Conservation (phyloP, 2,797 vertebrate species). For the Psittacula echo region DNA sequence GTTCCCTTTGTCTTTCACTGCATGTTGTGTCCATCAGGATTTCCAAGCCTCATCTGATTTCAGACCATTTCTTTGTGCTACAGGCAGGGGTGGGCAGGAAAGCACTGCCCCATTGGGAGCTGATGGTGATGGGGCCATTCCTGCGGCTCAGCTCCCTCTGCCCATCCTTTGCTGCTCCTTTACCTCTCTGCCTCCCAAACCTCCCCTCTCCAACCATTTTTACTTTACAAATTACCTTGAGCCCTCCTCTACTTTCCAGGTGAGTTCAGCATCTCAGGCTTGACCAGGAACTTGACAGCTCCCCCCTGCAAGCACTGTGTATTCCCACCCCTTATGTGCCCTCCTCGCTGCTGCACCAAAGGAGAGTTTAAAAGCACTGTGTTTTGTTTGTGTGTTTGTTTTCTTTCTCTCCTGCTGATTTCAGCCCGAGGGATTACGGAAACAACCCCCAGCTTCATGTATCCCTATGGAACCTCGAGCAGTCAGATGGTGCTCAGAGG, state of each 20-base stretch:
- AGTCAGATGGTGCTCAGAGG: conserved; percentile 94
- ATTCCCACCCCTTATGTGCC: not conserved
- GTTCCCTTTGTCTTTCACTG: not conserved
- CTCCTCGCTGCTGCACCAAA: not conserved
- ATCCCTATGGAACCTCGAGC: conserved; percentile 86
- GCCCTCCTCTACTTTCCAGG: not conserved
- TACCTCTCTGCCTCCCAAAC: not conserved
- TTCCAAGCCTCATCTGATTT: not conserved
- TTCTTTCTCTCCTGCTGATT: conserved; percentile 43
- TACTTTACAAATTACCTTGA: not conserved
- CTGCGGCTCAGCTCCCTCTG: not conserved
- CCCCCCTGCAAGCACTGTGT: rapidly evolving
- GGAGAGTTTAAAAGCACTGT: conserved; percentile 16
- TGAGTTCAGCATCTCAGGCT: not conserved
- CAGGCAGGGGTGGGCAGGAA: not conserved
- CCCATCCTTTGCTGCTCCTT: not conserved
- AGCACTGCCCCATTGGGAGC: rapidly evolving
- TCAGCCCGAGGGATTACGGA: conserved; percentile 89
- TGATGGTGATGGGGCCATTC: not conserved
- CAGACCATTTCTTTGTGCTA: not conserved
- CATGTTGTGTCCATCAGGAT: not conserved
- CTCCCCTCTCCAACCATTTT: not conserved
- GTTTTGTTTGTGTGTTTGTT: not conserved
- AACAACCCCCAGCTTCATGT: conserved; percentile 90
- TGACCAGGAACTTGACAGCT: rapidly evolving